These are phyloP conservation scores for Brachyalestes nurse DNA, from an alignment of 2,797 vertebrate species.

Conservation along the genomic window DNA sequence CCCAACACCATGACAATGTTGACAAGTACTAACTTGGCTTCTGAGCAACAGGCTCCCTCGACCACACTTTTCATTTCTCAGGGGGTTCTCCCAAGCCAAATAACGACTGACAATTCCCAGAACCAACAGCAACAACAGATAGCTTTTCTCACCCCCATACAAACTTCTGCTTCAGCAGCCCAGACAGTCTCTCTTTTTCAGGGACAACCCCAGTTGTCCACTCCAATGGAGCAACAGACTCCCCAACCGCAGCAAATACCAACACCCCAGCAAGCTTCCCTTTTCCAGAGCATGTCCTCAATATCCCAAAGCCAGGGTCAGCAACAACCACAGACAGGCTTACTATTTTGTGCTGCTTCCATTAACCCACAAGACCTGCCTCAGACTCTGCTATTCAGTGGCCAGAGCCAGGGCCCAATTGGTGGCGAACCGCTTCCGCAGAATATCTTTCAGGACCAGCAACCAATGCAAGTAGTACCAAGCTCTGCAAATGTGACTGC, in stretches of 20 bases:
- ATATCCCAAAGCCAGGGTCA: conserved; percentile 74
- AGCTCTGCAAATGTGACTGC: conserved; percentile 81
- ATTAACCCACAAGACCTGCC: conserved; percentile 83
- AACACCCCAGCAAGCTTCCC: conserved; percentile 71
- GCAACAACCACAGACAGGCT: conserved; percentile 79
- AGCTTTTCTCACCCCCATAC: conserved; percentile 89
- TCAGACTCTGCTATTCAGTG: conserved; percentile 81
- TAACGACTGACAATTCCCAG: conserved; percentile 82
- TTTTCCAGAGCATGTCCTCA: conserved; percentile 77
- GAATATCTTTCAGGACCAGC: conserved; percentile 93
- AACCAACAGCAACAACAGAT: conserved; percentile 79
- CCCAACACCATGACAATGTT: conserved; percentile 88
- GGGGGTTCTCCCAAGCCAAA: conserved; percentile 77
- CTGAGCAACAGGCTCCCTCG: conserved; percentile 85
- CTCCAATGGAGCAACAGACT: conserved; percentile 82
- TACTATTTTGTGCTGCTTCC: conserved; percentile 87
- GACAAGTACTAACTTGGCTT: conserved; percentile 80
- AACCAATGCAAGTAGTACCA: conserved; percentile 93
- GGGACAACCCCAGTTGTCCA: conserved; percentile 81
- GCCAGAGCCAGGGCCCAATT: conserved; percentile 79
- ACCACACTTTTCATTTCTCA: conserved; percentile 88
- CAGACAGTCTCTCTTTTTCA: conserved; percentile 84
- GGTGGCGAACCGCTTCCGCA: conserved; percentile 69
- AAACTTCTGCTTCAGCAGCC: conserved; percentile 83
- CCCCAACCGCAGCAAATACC: conserved; percentile 73